A percentile compares a stretch with the other conserved stretches of the same genome.
Evolutionary conservation across 2,113 vertebrate species (phyloP).

Genomic region (Rhinogobius similis): DNA sequence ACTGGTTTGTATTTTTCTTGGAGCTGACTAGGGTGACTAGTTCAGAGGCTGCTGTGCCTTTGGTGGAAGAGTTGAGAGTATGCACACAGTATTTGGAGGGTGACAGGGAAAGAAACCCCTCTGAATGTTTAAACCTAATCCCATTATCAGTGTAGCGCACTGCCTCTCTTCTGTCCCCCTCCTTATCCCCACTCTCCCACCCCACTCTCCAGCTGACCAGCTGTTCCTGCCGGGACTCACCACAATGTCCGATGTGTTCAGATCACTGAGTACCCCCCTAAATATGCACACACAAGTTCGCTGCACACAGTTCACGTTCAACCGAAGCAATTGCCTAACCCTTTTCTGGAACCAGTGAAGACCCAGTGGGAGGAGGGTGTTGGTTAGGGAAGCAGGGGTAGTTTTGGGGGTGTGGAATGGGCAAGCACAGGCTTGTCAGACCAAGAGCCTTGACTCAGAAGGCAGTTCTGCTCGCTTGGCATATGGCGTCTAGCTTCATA

Average conservation of each 20-base stretch:
- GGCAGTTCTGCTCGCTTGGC: conserved; percentile 90
- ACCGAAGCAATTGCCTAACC: conserved; percentile 56
- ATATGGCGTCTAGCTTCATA: conserved; percentile 99
- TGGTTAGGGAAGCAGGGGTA: conserved; percentile 74
- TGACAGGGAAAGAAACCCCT: conserved; percentile 54
- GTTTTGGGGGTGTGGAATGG: conserved; percentile 76
- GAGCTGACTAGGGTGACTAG: conserved; percentile 37
- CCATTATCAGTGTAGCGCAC: conserved; percentile 90
- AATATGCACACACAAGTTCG: conserved; percentile 38
- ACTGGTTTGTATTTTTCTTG: conserved; percentile 22
- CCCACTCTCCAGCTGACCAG: conserved; percentile 91
- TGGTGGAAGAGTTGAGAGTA: conserved; percentile 59
- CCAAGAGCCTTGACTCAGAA: conserved; percentile 87
- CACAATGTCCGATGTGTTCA: conserved; percentile 93
- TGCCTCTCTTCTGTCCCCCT: conserved; percentile 77
- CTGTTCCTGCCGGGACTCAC: conserved; percentile 92
- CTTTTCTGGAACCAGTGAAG: conserved; percentile 45
- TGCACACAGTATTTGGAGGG: conserved; percentile 53
- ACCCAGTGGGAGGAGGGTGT: conserved; percentile 68
- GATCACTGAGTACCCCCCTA: conserved; percentile 84
- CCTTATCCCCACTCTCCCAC: conserved; percentile 77
- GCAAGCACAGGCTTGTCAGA: conserved; percentile 90
- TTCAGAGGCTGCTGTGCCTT: conserved; percentile 48
- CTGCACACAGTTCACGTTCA: conserved; percentile 52
- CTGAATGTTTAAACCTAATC: conserved; percentile 81